Percentiles rank a stretch among this genome's conserved stretches.
Evolutionary conservation across 2,888 invertebrate species (phyloP).

Genomic region (Sinohyriopsis cumingii): DNA sequence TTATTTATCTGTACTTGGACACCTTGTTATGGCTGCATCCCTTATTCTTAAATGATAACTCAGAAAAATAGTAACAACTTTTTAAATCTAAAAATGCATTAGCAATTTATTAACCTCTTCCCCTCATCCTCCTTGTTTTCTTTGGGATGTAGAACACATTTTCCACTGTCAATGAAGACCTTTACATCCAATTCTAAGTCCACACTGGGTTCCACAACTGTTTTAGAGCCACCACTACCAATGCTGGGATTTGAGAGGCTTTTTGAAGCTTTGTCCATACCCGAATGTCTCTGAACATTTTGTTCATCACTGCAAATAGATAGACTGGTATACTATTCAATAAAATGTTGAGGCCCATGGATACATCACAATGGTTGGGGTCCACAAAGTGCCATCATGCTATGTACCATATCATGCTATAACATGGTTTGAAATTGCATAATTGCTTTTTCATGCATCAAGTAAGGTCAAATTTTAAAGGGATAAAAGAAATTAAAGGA

Average conservation of each 20-base stretch:
- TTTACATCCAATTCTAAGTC: constrained; percentile 97
- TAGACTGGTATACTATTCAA: too few species aligned
- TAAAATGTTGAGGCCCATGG: too few species aligned
- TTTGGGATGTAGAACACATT: constrained; percentile 92
- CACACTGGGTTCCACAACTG: constrained; percentile 79
- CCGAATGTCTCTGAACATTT: neutral
- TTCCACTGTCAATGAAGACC: constrained; percentile 95
- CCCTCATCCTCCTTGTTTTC: constrained; percentile 56
- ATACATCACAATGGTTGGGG: too few species aligned
- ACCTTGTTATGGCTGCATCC: too few species aligned
- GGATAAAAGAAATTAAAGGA: too few species aligned
- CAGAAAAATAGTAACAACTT: neutral
- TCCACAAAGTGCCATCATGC: too few species aligned
- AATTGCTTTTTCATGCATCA: too few species aligned
- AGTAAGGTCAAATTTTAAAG: too few species aligned
- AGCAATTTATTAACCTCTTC: constrained; percentile 39
- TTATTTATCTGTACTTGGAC: too few species aligned
- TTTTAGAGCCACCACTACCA: constrained; percentile 42
- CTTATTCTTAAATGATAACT: too few species aligned
- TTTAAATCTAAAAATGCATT: neutral
- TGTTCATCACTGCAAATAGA: constrained; percentile 9
- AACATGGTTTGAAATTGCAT: too few species aligned
- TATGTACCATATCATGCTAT: too few species aligned
- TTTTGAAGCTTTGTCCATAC: constrained; percentile 2
- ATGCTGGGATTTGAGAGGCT: constrained; percentile 43